These are phyloP conservation scores for Drosophila nr. medialis DNA, from an alignment of 2,888 invertebrate genomes.

Conservation along the genomic window DNA sequence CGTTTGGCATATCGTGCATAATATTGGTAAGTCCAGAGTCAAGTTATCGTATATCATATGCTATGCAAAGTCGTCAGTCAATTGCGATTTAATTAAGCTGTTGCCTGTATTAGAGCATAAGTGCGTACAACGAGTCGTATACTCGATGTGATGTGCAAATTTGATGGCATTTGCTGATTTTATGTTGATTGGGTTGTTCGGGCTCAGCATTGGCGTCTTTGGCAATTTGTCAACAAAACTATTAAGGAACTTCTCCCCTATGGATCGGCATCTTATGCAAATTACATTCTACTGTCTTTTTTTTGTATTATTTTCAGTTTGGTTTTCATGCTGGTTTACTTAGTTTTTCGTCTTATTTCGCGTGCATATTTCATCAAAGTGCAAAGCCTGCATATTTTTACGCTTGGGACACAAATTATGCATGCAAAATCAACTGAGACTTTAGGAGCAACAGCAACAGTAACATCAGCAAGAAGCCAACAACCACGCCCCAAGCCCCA, in stretches of 20 bases:
- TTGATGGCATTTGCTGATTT: slow-evolving; percentile 33
- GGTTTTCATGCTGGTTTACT: slow-evolving; percentile 5
- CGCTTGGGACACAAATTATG: slow-evolving; percentile 68
- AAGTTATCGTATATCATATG: neutral
- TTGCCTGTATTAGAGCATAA: neutral
- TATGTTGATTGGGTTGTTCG: slow-evolving; percentile 45
- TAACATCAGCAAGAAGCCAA: slow-evolving; percentile 15
- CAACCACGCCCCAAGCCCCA: slow-evolving; percentile 5
- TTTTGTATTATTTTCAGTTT: slow-evolving; percentile 5
- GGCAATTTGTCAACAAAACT: slow-evolving; percentile 59
- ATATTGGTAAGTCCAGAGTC: slow-evolving; percentile 86
- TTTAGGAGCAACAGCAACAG: slow-evolving; percentile 25
- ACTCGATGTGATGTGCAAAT: slow-evolving; percentile 36
- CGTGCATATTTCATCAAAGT: slow-evolving; percentile 75
- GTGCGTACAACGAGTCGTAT: slow-evolving; percentile 25
- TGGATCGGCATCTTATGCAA: slow-evolving; percentile 51
- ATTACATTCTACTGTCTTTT: slow-evolving; percentile 37
- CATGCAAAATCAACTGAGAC: slow-evolving; percentile 70
- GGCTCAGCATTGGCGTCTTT: neutral
- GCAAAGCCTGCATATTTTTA: slow-evolving; percentile 72
- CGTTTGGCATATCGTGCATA: slow-evolving; percentile 86
- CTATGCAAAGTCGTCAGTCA: slow-evolving; percentile 3
- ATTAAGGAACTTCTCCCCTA: slow-evolving; percentile 38
- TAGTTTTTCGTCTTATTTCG: slow-evolving; percentile 40
- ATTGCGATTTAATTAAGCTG: slow-evolving; percentile 40